These are phyloP conservation scores for Drosophila rufa DNA, from an alignment of 1,140 invertebrate species.

Conservation along the genomic window DNA sequence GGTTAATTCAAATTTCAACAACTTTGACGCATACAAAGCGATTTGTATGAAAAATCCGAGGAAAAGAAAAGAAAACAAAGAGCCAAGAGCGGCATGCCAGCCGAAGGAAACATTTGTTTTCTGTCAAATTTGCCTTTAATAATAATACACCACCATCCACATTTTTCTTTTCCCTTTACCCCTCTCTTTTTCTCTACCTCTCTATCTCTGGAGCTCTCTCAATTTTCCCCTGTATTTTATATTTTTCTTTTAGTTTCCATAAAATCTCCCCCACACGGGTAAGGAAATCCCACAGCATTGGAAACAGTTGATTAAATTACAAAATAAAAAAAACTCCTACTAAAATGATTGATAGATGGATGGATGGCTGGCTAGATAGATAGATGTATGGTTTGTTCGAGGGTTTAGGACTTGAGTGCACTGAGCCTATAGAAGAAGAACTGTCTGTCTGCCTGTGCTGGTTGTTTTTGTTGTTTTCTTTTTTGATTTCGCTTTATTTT, in stretches of 20 bases:
- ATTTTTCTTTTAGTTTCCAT: constrained; percentile 27
- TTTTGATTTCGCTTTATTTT: constrained; percentile 41
- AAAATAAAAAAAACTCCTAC: constrained; percentile 21
- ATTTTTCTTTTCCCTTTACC: constrained; percentile 39
- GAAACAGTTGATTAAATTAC: constrained; percentile 80
- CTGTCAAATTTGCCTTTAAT: constrained; percentile 81
- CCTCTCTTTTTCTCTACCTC: background rate
- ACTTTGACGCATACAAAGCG: constrained; percentile 61
- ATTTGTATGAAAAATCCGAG: constrained; percentile 58
- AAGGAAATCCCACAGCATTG: constrained; percentile 43
- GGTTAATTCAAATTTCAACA: constrained; percentile 67
- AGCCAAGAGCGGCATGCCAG: constrained; percentile 33
- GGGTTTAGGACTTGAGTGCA: constrained; percentile 61
- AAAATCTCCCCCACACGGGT: constrained; percentile 44
- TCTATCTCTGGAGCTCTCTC: constrained; percentile 7
- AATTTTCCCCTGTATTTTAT: constrained; percentile 26
- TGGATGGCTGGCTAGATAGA: constrained; percentile 14
- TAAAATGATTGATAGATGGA: constrained; percentile 72
- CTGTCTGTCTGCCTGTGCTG: constrained; percentile 8
- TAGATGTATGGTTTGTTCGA: constrained; percentile 27
- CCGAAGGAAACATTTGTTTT: constrained; percentile 74
- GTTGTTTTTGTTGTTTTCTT: constrained; percentile 29
- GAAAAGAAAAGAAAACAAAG: constrained; percentile 41
- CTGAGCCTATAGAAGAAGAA: constrained; percentile 40
- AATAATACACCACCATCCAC: constrained; percentile 74